Evolutionary conservation across 2,797 vertebrate species (phyloP), one percentile per base, ranked within the genome.

Genomic region (Salarias fasciatus): DNA sequence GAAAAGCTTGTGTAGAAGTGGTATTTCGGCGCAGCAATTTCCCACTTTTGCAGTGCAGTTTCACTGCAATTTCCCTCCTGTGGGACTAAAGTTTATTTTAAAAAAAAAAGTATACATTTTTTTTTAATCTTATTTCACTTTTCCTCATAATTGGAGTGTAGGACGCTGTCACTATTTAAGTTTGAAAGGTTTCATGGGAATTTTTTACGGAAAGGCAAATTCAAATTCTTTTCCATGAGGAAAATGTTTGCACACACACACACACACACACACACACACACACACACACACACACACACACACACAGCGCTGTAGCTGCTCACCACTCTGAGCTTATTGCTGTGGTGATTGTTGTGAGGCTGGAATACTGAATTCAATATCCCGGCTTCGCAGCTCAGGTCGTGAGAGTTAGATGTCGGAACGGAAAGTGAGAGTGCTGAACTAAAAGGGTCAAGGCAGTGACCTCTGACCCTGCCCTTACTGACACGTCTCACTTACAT

Each of bases 171-270:
- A 14, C 1, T 5, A 7, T 44, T 44, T 4, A 5, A 8, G 56
- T 7, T 15, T 2, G 8, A 7, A 50, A 52, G 35, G 5, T 59
- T 63, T 45, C 4, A 14, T 56, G 48, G 38, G 6, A 48, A 55
- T 24, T 24, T n/a, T n/a, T n/a, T n/a, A n/a, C 18, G 24, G 9
- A 46, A n/a, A 73, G 80, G 69, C 82, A 91, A 90, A 91, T 88
- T 2, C 0, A 11, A 57, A 6, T 14, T 12, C 11, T 65, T 90
- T 90, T 90, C 88, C 85, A 87, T 89, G 70, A 88, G 64, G 72
- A 56, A 91, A 90, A 89, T 59, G 3, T 18, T 5, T 11, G 12
- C 10, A 18, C 40, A 53, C 35, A 62, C 35, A 31, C 15, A 18
- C 8, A 13, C 13, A 18, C 40, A 3, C 2, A 4, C 31, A 4